Conservation (phyloP, 2,113 vertebrate species). For the Platysteira castanea region DNA sequence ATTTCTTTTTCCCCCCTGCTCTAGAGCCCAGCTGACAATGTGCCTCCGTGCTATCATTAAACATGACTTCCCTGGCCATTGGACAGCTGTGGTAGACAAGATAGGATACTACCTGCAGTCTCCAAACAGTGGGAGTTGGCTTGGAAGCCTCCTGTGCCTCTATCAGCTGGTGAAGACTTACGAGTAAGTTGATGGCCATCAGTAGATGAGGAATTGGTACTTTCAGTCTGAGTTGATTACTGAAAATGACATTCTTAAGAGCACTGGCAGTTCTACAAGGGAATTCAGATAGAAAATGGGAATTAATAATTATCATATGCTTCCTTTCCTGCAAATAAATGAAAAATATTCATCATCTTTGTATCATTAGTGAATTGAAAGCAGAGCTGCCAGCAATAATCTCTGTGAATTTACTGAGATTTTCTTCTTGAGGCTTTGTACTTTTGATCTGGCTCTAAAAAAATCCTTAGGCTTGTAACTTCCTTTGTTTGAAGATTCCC, state of each 20-base stretch:
- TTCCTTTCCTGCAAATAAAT: neutral
- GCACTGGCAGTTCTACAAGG: neutral
- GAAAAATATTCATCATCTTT: neutral
- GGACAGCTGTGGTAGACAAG: conserved; percentile 93
- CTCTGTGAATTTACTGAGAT: neutral
- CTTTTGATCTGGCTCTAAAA: neutral
- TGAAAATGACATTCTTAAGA: neutral
- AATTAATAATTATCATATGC: neutral
- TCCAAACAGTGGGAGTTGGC: conserved; percentile 91
- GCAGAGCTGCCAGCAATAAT: neutral
- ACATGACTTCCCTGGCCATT: conserved; percentile 94
- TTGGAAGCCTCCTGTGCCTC: conserved; percentile 90
- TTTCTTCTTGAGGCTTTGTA: neutral
- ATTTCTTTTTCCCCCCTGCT: neutral
- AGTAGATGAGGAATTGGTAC: neutral
- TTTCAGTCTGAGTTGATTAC: neutral
- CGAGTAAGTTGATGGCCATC: conserved; percentile 82
- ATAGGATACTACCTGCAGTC: conserved; percentile 88
- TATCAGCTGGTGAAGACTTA: conserved; percentile 98
- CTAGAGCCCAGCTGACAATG: conserved; percentile 91
- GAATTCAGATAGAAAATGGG: neutral
- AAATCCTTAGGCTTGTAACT: neutral
- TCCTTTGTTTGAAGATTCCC: neutral
- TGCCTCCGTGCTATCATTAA: conserved; percentile 94
- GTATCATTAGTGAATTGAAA: neutral